Evolutionary conservation across 1,140 invertebrate species (phyloP), one percentile per base, ranked within the genome.

Genomic region (Telenomus remus): DNA sequence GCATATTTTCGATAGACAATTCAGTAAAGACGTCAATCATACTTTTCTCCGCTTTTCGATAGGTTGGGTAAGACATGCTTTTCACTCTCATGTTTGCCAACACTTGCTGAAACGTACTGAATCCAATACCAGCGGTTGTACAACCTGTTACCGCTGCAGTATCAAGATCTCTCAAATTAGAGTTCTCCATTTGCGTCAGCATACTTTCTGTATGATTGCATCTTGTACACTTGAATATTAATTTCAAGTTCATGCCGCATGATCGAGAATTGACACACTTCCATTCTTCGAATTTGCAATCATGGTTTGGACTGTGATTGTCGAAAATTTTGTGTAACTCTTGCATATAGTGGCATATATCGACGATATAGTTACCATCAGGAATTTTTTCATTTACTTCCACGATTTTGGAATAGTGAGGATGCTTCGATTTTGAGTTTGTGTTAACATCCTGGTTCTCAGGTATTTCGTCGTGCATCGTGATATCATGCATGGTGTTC

Each of bases 51-150:
- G 37, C 37, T 4, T 11, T 39, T 39, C 37, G 9, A 9, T 39
- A 39, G n/a, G 37, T 39, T 39, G 37, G 37, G 8, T 39, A 39
- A 39, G 37, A 39, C 37, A 39, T 39, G n/a, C 37, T 39, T n/a
- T n/a, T n/a, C n/a, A n/a, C n/a, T 2, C 37, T 2, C n/a, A 39
- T 39, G 9, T n/a, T 39, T n/a, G n/a, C n/a, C n/a, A 10, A 39
- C 1, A 11, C 3, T 1, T 4, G 37, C n/a, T 2, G 3, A 39
- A 39, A 39, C 2, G 3, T 39, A 10, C n/a, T 39, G 8, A 39
- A 39, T 11, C 37, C 37, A 39, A 39, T 39, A 39, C 37, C 37
- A 10, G 37, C n/a, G 3, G 37, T 9, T 1, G n/a, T n/a, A 39
- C 37, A 39, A 2, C 37, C 37, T 4, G 37, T 39, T 39, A 39